Evolutionary conservation across 2,797 vertebrate species (phyloP).

Genomic region (Scyliorhinus canicula): DNA sequence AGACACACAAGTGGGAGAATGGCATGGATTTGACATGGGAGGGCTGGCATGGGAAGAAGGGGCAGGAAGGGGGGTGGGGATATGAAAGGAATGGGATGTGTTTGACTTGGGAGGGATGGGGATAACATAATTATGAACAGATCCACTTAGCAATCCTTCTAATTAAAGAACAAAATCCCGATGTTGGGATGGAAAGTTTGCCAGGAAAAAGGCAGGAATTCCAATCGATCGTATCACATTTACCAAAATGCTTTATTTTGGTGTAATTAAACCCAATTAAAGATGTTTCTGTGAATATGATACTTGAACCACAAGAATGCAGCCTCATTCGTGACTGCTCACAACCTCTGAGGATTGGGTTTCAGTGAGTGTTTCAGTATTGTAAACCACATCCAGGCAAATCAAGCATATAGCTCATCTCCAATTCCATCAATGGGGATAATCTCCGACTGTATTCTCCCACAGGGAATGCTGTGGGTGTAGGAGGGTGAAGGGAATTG

Average conservation of each 20-base stretch:
- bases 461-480: neutral
- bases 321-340: neutral
- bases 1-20: no score
- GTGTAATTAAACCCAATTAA: constrained; percentile 18
- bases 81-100: no score
- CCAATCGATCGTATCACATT: constrained; percentile 21
- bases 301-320: constrained; percentile 5
- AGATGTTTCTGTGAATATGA: constrained; percentile 24
- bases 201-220: constrained; percentile 20
- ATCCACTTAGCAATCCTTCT: constrained; percentile 12
- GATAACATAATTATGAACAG: constrained; percentile 31
- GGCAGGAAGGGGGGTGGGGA: no score
- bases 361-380: neutral
- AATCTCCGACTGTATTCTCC: neutral
- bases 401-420: neutral
- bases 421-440: neutral
- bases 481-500: neutral
- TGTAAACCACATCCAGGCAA: neutral
- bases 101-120: no score
- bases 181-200: neutral
- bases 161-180: constrained; percentile 12
- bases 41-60: no score
- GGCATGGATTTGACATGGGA: no score
- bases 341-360: neutral
- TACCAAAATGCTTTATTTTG: constrained; percentile 26